These are phyloP conservation scores for Eulemur coronatus DNA, from an alignment of 2,797 vertebrate species.

Conservation along the genomic window DNA sequence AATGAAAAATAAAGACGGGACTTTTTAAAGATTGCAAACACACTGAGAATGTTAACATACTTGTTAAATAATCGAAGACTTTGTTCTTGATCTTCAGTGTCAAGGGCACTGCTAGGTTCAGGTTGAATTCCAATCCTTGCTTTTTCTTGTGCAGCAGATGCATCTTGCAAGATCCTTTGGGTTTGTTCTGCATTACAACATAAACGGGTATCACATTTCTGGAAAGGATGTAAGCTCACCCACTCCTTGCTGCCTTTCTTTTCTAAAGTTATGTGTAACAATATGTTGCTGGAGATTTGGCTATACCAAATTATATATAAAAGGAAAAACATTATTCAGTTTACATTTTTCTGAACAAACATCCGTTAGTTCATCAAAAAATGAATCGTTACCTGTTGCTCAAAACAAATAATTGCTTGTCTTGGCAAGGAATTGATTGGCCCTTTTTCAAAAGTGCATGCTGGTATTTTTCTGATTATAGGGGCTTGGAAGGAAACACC, in stretches of 20 bases:
- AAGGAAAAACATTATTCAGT: not conserved
- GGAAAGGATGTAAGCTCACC: not conserved
- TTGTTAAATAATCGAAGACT: conserved; percentile 74
- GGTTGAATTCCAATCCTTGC: conserved; percentile 57
- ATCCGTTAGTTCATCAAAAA: not conserved
- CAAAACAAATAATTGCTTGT: not conserved
- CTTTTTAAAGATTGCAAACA: conserved; percentile 1
- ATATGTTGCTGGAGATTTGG: not conserved
- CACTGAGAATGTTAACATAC: conserved; percentile 75
- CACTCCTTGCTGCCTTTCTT: not conserved
- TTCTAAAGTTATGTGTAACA: not conserved
- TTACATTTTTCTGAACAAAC: not conserved
- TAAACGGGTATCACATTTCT: conserved; percentile 56
- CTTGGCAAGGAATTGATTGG: not conserved
- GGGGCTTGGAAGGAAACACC: not conserved
- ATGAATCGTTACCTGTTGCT: not conserved
- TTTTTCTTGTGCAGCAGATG: conserved; percentile 48
- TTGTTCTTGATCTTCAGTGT: conserved; percentile 78
- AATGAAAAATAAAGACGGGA: not conserved
- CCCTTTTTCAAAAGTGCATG: not conserved
- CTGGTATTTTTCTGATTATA: not conserved
- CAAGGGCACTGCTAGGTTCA: conserved; percentile 60
- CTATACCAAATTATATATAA: not conserved
- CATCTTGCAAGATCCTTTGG: conserved; percentile 47
- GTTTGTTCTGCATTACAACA: conserved; percentile 76